Base-by-base conservation (phyloP, 1,140 invertebrate species). In the Andrena cerasifolii region DNA sequence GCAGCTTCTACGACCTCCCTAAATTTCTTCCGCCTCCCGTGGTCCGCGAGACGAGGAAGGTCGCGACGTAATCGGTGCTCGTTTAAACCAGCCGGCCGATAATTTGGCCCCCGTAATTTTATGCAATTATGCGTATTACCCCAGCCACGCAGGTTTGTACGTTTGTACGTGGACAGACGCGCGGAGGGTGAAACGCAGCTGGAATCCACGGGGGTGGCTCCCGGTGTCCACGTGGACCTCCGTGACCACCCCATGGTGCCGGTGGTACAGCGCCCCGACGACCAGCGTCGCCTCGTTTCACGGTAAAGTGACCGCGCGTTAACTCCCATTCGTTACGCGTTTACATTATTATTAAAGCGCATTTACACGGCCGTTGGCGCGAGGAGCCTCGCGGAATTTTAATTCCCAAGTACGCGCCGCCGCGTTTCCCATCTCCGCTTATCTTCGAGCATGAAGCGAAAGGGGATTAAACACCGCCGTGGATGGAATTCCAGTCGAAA, bases 271-370 rank as follows among this genome's bases (percentile, higher is more conserved):
- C 54, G 12, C 43, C 36, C 61, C 12, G 33, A 45, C 21, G n/a
- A 33, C 77, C 80, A 78, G n/a, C 79, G 80, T 82, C 82, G 87
- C 70, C 78, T 88, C 87, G 87, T 89, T 89, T 89, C 84, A 87
- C 87, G 87, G 76, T 85, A 84, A 90, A 81, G 87, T 84, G 87
- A 78, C 83, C 86, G 81, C 84, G 80, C 87, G 82, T 87, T 86
- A 88, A 88, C 83, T 87, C 86, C 84, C 83, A 86, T 85, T 85
- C 85, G 83, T 86, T 86, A 88, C 75, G 82, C 85, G 83, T 89
- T 88, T 89, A 87, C 87, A 89, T 89, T 87, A 89, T 89, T 89
- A 88, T 90, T 89, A 89, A 89, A 88, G 89, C 85, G 87, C 86
- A 88, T 89, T 90, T 89, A 89, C 87, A 89, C 86, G 87, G 79